A percentile compares a stretch with the other conserved stretches of the same genome.
These are phyloP conservation scores for Chaunax sp. DNA, from an alignment of 2,797 vertebrate species.

Conservation along the genomic window DNA sequence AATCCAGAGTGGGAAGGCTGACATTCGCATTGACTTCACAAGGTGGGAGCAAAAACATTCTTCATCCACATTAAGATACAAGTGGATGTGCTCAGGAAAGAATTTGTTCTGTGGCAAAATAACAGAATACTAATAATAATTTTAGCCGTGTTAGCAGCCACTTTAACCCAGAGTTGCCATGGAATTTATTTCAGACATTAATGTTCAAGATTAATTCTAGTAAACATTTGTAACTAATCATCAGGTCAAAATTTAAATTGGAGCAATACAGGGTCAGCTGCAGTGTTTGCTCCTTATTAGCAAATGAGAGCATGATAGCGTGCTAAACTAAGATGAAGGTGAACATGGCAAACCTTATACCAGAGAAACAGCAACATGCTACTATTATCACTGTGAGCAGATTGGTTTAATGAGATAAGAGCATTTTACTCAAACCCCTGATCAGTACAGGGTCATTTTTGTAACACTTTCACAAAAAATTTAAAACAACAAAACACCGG, in stretches of 20 bases:
- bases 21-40: conserved; percentile 94
- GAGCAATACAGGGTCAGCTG: background rate
- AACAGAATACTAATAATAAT: background rate
- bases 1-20: conserved; percentile 85
- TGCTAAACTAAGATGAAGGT: background rate
- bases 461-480: too few relatives aligned
- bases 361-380: too few relatives aligned
- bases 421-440: too few relatives aligned
- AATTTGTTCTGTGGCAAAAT: background rate
- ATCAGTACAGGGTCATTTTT: too few relatives aligned
- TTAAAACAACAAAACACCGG: too few relatives aligned
- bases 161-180: too few relatives aligned
- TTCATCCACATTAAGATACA: background rate
- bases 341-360: too few relatives aligned
- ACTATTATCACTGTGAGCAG: too few relatives aligned
- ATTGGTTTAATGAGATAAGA: too few relatives aligned
- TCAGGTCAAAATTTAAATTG: background rate
- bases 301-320: background rate
- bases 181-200: too few relatives aligned
- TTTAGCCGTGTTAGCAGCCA: too few relatives aligned
- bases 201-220: background rate
- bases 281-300: background rate
- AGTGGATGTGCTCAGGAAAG: background rate
- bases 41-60: conserved; percentile 77
- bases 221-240: background rate